These are phyloP conservation scores for Gastracanthus pulcherrimus DNA, from an alignment of 2,888 invertebrate genomes.

Conservation along the genomic window DNA sequence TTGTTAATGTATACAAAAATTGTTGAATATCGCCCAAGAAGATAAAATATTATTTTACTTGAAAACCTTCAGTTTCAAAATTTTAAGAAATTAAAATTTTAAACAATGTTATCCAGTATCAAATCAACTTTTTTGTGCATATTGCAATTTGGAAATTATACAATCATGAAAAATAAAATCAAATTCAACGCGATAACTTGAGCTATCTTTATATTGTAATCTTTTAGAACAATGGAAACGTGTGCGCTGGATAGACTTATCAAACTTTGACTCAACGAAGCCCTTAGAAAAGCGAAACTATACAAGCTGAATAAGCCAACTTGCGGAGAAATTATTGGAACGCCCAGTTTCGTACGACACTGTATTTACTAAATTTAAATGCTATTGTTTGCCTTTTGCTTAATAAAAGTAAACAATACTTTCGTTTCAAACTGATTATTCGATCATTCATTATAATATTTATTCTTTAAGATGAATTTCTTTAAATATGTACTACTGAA, in stretches of 20 bases:
- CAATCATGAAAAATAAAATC: too few relatives aligned
- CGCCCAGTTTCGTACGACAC: not conserved
- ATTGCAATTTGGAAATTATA: too few relatives aligned
- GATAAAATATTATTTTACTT: too few relatives aligned
- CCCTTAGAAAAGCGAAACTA: conserved; percentile 8
- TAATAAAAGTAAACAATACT: not conserved
- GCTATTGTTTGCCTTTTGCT: not conserved
- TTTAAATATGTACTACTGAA: too few relatives aligned
- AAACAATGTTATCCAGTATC: too few relatives aligned
- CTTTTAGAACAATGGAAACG: not conserved
- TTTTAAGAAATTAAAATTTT: too few relatives aligned
- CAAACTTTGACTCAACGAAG: not conserved
- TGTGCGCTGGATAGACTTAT: conserved; percentile 5
- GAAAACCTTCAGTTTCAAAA: too few relatives aligned
- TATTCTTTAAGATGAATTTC: too few relatives aligned
- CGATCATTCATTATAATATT: too few relatives aligned
- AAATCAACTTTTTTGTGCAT: too few relatives aligned
- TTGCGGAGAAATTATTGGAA: conserved; percentile 25
- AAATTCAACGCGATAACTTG: not conserved
- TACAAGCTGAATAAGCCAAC: conserved; percentile 29
- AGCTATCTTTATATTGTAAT: not conserved
- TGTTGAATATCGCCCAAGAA: too few relatives aligned
- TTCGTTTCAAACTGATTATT: not conserved
- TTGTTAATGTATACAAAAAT: too few relatives aligned
- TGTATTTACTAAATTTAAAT: conserved; percentile 14